Evolutionary conservation across 2,888 invertebrate genomes (phyloP), one percentile per base, ranked within the genome.

Genomic region (Diarsia rubi): DNA sequence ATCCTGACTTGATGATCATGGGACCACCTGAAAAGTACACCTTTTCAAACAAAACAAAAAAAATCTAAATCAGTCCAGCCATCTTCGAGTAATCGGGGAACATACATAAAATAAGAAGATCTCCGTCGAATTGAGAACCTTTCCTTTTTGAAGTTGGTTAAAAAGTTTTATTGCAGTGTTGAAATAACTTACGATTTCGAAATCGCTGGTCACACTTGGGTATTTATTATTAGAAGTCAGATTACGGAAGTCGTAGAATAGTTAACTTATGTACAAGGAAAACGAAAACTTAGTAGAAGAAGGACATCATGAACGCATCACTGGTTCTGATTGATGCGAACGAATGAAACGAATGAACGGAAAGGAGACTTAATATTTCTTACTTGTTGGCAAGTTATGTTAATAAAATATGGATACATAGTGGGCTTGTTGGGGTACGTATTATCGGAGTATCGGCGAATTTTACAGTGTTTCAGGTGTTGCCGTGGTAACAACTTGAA

Each of bases 241-340:
- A n/a, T n/a, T 68, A 47, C 49, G 44, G 37, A 49, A 27, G 44
- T 68, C 42, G 1, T 54, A 52, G 14, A 47, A 72, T 65, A 44
- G 19, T 45, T 69, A 59, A 63, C 21, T 60, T 71, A 44, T 19
- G 54, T 31, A 31, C 59, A 31, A 71, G 42, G 52, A 79, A 79
- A 73, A 71, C 16, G 19, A 5, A 44, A 57, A 64, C 31, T 27
- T 45, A 49, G 12, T 31, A 49, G 21, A 52, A 57, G 12, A 49
- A 68, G 37, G 65, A 62, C 54, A 44, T 57, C 37, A 24, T 60
- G 47, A 52, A 78, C 79, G 82, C 82, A 75, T 62, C 79, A 79
- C 47, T 79, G 57, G 24, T 27, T 73, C 47, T 75, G 63, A 72
- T 44, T 68, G 82, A 75, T 62, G 67, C 24, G 21, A 31, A 6